phyloP scores from a whole-genome alignment of 1,140 invertebrate species.

The Pogonus chalceus region DNA sequence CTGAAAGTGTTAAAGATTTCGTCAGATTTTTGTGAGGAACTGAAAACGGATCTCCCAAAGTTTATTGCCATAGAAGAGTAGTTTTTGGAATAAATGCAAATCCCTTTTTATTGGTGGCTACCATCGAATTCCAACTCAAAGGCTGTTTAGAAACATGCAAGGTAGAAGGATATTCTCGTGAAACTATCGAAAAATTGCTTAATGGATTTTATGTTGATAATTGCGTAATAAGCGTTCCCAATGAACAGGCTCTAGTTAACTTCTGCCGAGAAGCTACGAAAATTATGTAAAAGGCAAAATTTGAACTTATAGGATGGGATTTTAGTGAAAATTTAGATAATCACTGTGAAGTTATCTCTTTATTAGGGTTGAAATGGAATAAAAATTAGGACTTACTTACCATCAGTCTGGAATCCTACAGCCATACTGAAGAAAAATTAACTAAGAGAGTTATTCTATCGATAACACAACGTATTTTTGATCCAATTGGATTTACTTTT shows the following conservation, averaged over 20 bases:
- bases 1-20: too few relatives aligned
- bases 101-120: too few relatives aligned
- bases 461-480: background rate
- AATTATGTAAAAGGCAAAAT: slow-evolving; percentile 19
- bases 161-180: background rate
- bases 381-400: slow-evolving; percentile 15
- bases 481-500: background rate
- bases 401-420: background rate
- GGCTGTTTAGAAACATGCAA: background rate
- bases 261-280: slow-evolving; percentile 16
- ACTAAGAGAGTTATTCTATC: background rate
- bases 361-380: slow-evolving; percentile 13
- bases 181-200: slow-evolving; percentile 12
- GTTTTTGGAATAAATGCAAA: too few relatives aligned
- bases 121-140: too few relatives aligned
- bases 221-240: slow-evolving; percentile 16
- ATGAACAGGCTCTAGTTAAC: slow-evolving; percentile 14
- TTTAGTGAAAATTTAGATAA: background rate
- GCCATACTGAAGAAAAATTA: background rate
- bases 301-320: slow-evolving; percentile 28
- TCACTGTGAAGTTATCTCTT: slow-evolving; percentile 2
- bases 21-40: too few relatives aligned
- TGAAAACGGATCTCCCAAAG: too few relatives aligned
- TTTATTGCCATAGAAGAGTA: too few relatives aligned
- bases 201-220: slow-evolving; percentile 22